These are phyloP conservation scores for Megalops cyprinoides DNA, from an alignment of 2,797 vertebrate genomes.

Conservation along the genomic window DNA sequence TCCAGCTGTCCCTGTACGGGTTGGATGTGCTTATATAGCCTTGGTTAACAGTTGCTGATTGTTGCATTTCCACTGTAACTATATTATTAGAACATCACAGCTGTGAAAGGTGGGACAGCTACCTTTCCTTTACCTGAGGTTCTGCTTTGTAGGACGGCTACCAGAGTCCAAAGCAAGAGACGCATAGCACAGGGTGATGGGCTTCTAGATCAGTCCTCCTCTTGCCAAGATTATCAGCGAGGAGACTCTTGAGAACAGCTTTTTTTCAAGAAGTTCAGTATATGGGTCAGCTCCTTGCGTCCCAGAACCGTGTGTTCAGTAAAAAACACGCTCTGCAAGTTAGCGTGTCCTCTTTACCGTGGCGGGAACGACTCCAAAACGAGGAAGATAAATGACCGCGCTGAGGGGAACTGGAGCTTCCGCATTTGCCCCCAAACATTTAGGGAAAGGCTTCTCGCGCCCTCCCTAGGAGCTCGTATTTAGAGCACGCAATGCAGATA, in stretches of 20 bases:
- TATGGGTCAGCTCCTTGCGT: conserved; percentile 14
- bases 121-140: no score
- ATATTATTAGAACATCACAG: no score
- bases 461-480: no score
- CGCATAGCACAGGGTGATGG: no score
- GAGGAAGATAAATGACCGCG: conserved; percentile 18
- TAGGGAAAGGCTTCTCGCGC: no score
- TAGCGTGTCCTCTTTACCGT: background rate
- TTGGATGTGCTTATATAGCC: no score
- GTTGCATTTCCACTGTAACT: no score
- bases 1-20: no score
- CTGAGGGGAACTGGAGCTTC: background rate
- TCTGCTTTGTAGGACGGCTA: no score
- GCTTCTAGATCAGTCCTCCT: background rate
- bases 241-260: background rate
- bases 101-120: background rate
- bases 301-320: background rate
- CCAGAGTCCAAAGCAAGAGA: no score
- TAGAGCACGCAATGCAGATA: no score
- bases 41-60: no score
- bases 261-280: background rate
- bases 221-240: background rate
- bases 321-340: background rate
- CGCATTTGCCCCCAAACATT: background rate
- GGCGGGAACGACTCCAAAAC: background rate